Evolutionary conservation across 2,113 vertebrate species (phyloP).

Genomic region (Nerophis ophidion): DNA sequence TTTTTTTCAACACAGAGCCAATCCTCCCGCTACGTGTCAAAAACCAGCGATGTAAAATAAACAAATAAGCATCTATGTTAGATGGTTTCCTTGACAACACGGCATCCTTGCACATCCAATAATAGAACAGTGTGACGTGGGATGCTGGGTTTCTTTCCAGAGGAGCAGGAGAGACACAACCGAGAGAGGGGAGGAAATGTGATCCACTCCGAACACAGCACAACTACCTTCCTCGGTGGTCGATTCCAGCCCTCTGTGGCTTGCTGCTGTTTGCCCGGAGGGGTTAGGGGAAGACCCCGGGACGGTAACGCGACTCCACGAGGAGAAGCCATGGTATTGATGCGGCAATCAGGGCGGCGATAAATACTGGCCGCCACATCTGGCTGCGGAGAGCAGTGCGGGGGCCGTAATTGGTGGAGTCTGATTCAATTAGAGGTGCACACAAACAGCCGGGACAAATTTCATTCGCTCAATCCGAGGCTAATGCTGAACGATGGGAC

Average conservation of each 20-base stretch:
- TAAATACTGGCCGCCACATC: conserved; percentile 39
- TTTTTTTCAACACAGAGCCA: conserved; percentile 3
- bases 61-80: conserved; percentile 40
- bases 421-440: conserved; percentile 55
- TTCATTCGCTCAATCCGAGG: conserved; percentile 35
- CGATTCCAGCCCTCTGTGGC: neutral
- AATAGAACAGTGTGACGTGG: conserved; percentile 57
- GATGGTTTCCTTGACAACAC: conserved; percentile 64
- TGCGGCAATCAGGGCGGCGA: conserved; percentile 20
- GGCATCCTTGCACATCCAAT: conserved; percentile 59
- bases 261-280: conserved; percentile 20
- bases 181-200: conserved; percentile 16
- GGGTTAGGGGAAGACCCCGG: conserved; percentile 13
- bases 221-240: conserved; percentile 6
- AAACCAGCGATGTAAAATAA: conserved; percentile 19
- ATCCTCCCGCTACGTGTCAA: conserved; percentile 8
- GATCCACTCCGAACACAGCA: conserved; percentile 7
- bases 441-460: conserved; percentile 47
- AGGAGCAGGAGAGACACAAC: conserved; percentile 32
- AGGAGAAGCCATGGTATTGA: conserved; percentile 20
- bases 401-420: conserved; percentile 45
- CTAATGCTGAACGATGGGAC: conserved; percentile 42
- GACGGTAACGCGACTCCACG: conserved; percentile 10
- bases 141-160: conserved; percentile 36
- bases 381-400: conserved; percentile 44